A percentile compares a stretch with the other conserved stretches of the same genome.
Evolutionary conservation across 2,888 invertebrate genomes (phyloP).

Genomic region (Diarsia dahlii): DNA sequence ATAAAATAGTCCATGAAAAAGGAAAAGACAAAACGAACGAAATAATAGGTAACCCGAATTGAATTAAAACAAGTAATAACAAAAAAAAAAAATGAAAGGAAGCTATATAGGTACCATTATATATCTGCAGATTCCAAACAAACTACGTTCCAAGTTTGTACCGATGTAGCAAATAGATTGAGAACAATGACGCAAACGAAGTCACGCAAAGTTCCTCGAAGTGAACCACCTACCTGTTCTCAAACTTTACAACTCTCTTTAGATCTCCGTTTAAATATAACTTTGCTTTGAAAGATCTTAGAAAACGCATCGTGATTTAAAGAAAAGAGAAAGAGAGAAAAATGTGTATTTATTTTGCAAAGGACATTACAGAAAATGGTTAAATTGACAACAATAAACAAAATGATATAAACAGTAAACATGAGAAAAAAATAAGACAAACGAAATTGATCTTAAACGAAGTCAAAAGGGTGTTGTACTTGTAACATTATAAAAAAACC

Average conservation of each 20-base stretch:
- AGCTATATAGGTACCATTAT: not conserved
- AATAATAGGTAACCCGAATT: not conserved
- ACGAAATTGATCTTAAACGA: no score
- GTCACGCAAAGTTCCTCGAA: constrained; percentile 3
- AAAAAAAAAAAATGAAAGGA: not conserved
- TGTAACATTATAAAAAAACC: no score
- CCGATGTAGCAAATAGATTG: constrained; percentile 3
- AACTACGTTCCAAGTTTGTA: not conserved
- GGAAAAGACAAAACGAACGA: not conserved
- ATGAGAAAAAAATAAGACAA: no score
- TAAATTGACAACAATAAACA: no score
- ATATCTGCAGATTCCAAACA: not conserved
- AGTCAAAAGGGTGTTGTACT: no score
- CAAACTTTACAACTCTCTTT: not conserved
- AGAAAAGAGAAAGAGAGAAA: no score
- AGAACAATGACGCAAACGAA: constrained; percentile 17
- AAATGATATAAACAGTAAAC: no score
- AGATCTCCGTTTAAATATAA: not conserved
- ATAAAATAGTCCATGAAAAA: not conserved
- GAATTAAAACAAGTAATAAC: not conserved
- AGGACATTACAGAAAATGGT: no score
- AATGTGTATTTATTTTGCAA: no score
- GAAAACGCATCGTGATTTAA: not conserved
- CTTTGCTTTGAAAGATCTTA: not conserved
- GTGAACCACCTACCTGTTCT: not conserved